Conservation (phyloP, 2,113 vertebrate genomes). For the Trematocara marginatum region DNA sequence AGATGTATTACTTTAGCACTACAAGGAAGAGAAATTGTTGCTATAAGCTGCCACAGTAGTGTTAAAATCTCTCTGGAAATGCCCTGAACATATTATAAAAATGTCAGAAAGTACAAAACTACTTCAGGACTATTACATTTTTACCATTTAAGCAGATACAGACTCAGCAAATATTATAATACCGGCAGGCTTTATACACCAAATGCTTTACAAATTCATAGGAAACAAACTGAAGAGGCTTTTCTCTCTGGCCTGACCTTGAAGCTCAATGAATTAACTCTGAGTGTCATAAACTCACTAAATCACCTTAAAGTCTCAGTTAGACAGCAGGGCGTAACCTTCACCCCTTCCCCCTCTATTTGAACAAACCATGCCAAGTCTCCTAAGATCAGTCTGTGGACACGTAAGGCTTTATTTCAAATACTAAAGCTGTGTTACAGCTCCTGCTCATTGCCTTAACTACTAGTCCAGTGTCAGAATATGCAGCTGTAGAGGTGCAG, state of each 20-base stretch:
- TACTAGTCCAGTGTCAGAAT: not conserved
- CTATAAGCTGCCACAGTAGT: fast-evolving
- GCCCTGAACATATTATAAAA: fast-evolving
- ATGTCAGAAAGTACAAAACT: not conserved
- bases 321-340: not conserved
- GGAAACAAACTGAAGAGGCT: not conserved
- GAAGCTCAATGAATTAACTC: not conserved
- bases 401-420: not conserved
- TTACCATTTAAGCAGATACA: not conserved
- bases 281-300: not conserved
- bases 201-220: fast-evolving
- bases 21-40: not conserved
- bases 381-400: not conserved
- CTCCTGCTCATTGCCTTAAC: not conserved
- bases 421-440: not conserved
- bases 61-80: not conserved
- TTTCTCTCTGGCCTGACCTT: not conserved
- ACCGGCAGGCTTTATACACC: fast-evolving
- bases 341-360: fast-evolving
- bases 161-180: not conserved
- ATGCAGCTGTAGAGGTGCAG: not conserved
- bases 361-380: not conserved
- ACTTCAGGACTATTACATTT: not conserved
- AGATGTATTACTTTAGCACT: fast-evolving
- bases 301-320: not conserved